Conservation (phyloP, 2,888 invertebrate species). For the Cosmia pyralina region DNA sequence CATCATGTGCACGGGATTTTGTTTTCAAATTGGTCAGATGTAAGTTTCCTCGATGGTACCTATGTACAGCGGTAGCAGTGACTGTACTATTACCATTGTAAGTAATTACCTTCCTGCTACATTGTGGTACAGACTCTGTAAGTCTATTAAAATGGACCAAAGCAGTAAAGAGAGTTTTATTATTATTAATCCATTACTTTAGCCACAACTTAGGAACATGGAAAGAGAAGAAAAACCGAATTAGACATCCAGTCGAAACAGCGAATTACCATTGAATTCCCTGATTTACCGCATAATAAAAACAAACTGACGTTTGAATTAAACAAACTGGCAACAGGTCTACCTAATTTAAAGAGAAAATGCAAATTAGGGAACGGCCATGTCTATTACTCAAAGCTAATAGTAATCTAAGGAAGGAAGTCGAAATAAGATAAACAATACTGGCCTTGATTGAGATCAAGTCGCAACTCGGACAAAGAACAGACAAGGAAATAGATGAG, state of each 20-base stretch:
- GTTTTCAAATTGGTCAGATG: no score
- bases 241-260: neutral
- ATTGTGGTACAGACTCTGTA: constrained; percentile 49
- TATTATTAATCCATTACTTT: neutral
- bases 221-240: neutral
- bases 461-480: constrained; percentile 51
- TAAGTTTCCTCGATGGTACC: no score
- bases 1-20: no score
- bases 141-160: constrained; percentile 5
- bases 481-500: constrained; percentile 66
- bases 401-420: constrained; percentile 67
- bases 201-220: neutral
- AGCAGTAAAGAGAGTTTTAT: neutral
- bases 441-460: constrained; percentile 66
- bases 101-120: constrained; percentile 66
- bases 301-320: constrained; percentile 34
- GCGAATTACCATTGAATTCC: constrained; percentile 4
- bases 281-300: constrained; percentile 24
- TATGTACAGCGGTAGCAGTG: constrained; percentile 56
- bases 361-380: constrained; percentile 56
- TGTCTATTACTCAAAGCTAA: constrained; percentile 54
- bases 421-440: constrained; percentile 65
- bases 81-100: constrained; percentile 57
- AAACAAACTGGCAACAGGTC: constrained; percentile 42
- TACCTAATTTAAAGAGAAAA: constrained; percentile 37